Evolutionary conservation across 1,140 invertebrate species (phyloP).

Genomic region (Conus ventricosus): DNA sequence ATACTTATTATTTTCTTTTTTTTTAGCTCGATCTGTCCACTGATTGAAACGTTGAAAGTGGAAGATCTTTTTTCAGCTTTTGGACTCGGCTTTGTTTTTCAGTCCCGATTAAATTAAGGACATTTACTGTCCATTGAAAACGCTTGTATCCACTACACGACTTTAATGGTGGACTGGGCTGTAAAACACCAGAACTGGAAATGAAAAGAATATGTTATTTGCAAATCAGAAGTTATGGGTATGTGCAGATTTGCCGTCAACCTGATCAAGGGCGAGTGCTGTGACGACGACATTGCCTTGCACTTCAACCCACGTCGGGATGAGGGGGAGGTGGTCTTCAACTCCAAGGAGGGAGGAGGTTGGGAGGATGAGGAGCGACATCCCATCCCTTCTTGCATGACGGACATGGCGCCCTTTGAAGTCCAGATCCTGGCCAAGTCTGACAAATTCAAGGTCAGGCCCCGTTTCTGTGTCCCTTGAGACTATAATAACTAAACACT

Average conservation of each 20-base stretch:
- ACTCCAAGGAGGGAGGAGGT: conserved; percentile 78
- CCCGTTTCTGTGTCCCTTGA: not conserved
- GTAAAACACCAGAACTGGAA: too few species aligned
- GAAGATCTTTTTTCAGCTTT: too few species aligned
- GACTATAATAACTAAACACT: not conserved
- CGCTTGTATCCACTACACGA: too few species aligned
- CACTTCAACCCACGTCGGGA: conserved; percentile 82
- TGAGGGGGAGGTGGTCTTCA: conserved; percentile 81
- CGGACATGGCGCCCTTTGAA: conserved; percentile 83
- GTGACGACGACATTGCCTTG: conserved; percentile 82
- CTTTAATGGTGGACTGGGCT: too few species aligned
- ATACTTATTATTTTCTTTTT: too few species aligned
- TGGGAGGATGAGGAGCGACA: conserved; percentile 83
- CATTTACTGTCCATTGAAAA: too few species aligned
- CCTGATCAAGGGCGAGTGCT: conserved; percentile 53
- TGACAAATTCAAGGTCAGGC: conserved; percentile 81
- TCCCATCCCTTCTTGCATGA: conserved; percentile 80
- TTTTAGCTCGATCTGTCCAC: too few species aligned
- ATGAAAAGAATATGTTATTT: too few species aligned
- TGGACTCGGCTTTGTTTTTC: too few species aligned
- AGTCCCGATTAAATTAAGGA: too few species aligned
- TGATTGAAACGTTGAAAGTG: too few species aligned
- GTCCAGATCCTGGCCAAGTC: conserved; percentile 84
- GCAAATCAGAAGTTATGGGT: too few species aligned
- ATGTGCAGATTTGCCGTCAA: conserved; percentile 57